Base-by-base conservation (phyloP, 2,113 vertebrate species). In the Sylvilagus bachmani region DNA sequence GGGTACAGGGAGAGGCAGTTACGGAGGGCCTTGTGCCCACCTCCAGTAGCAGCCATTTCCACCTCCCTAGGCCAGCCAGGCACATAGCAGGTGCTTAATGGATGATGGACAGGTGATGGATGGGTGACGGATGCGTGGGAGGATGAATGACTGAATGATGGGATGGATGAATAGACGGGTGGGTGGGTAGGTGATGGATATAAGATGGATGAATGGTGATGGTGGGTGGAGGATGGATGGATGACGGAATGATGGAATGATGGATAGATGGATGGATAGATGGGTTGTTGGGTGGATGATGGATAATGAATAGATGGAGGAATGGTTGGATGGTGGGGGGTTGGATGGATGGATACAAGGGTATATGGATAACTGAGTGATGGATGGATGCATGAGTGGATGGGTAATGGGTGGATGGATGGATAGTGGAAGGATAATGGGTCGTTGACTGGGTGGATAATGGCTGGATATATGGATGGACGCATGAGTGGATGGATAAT, bases 161-260 rank as follows among this genome's bases (percentile, higher is more conserved):
- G 16, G 0, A 10, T 1, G 17, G 13, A 27, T 55, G 25, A 0
- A 13, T 6, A 66, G 31, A 2, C 0, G 5, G 10, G 12, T 0
- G 0, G 31, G 16, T 0, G 25, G 66, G 0, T 0, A 6, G 49
- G 0, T 22, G 74, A 64, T 0, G 9, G 49, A 0, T 25, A 70
- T 64, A 78, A 22, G 38, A 58, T 0, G 9, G 49, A 0, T 22
- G 74, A 64, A 71, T 29, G 38, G 29, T 7, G 24, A 31, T 10
- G 33, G 8, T 38, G 29, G 27, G 1, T 25, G 17, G 17, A n/a
- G 14, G 14, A 53, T 7, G 66, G 31, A n/a, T 12, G 12, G 2
- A 0, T 55, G 51, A n/a, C n/a, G n/a, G n/a, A n/a, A n/a, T n/a
- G n/a, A n/a, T n/a, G n/a, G n/a, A n/a, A n/a, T n/a, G n/a, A n/a